phyloP scores from a whole-genome alignment of 2,113 vertebrate genomes.

The Tetraodon nigroviridis region DNA sequence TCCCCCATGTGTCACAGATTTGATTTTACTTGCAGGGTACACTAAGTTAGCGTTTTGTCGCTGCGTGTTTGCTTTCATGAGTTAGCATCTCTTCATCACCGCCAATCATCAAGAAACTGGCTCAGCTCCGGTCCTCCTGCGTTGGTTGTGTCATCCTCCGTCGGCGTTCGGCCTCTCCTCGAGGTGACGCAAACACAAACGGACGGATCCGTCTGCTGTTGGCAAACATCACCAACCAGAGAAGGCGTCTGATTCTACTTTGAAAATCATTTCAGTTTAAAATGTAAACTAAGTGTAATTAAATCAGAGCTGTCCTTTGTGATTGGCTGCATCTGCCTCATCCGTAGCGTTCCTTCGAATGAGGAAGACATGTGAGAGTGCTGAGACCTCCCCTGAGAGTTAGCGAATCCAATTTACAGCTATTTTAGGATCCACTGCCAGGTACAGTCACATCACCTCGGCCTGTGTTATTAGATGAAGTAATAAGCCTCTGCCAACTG shows the following conservation, averaged over 20 bases:
- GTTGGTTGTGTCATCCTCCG: too few relatives aligned
- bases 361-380: conserved; percentile 54
- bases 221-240: too few relatives aligned
- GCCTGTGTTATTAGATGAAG: conserved; percentile 51
- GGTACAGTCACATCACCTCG: conserved; percentile 54
- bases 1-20: neutral
- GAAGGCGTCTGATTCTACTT: neutral
- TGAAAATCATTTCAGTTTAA: neutral
- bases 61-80: neutral
- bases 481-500: conserved; percentile 32
- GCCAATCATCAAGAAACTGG: neutral
- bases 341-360: conserved; percentile 37
- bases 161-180: too few relatives aligned
- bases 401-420: conserved; percentile 61
- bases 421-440: conserved; percentile 56
- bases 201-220: too few relatives aligned
- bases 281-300: neutral
- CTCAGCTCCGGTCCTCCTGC: too few relatives aligned
- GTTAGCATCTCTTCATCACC: neutral
- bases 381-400: conserved; percentile 43
- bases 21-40: neutral
- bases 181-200: too few relatives aligned
- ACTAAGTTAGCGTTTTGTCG: neutral
- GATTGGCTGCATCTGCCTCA: conserved; percentile 22
- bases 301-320: neutral